These are phyloP conservation scores for Caenorhabditis inopinata DNA, from an alignment of 1,140 invertebrate species.

Conservation along the genomic window DNA sequence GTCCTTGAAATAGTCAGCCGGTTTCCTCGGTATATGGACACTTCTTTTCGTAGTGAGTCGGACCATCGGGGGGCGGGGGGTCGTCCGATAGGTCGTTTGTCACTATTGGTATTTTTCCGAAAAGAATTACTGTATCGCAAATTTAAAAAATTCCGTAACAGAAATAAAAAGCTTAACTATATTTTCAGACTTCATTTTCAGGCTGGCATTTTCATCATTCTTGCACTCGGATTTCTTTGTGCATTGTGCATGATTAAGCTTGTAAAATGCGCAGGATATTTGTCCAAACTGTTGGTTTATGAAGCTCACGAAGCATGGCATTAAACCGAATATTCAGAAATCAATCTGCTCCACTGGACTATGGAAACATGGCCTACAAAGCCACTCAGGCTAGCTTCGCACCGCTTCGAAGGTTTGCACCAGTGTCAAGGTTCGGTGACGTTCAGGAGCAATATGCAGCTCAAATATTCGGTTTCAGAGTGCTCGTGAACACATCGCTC, in stretches of 20 bases:
- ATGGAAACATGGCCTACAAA: conserved; percentile 58
- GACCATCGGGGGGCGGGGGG: no score
- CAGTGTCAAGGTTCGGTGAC: conserved; percentile 39
- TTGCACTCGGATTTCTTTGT: conserved; percentile 60
- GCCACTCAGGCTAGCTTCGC: conserved; percentile 53
- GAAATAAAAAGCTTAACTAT: no score
- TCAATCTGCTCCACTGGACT: conserved; percentile 50
- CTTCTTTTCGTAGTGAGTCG: no score
- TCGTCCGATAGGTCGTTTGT: no score
- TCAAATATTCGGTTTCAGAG: conserved; percentile 30
- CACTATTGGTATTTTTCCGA: no score
- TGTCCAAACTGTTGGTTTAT: conserved; percentile 49
- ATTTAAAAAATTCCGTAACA: no score
- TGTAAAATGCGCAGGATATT: conserved; percentile 59
- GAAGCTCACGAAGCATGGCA: background rate
- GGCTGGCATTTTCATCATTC: conserved; percentile 52
- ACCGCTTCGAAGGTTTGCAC: conserved; percentile 38
- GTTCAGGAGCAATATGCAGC: background rate
- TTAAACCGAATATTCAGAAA: conserved; percentile 41
- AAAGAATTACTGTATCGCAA: no score
- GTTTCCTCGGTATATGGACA: no score
- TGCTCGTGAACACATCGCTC: conserved; percentile 42
- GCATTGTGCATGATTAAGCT: conserved; percentile 59
- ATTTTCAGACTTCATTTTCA: conserved; percentile 23
- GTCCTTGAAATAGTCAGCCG: no score